Evolutionary conservation across 2,113 vertebrate genomes (phyloP), one percentile per base, ranked within the genome.

Genomic region (Prinia subflava): DNA sequence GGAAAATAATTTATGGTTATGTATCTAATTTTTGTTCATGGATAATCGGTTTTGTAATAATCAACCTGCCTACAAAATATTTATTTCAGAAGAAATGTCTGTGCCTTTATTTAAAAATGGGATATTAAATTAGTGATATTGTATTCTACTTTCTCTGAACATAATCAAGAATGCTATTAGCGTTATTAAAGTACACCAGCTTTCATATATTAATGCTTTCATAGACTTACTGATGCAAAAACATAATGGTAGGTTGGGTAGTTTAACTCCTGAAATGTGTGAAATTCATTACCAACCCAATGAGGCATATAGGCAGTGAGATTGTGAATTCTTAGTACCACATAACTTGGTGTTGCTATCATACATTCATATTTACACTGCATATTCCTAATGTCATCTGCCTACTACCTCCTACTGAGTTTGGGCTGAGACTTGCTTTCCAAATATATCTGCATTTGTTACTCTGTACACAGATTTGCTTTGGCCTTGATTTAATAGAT

Each of bases 261-360:
- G 53, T 92, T 96, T 92, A 95, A 95, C 42, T 88, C 64, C 80
- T 52, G 49, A 95, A 96, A 96, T 87, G 83, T 83, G 41, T 83
- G 94, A 92, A 97, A 96, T 79, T 94, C 86, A 97, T 97, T 97
- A 95, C 33, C 62, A 95, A 87, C 56, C 21, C 97, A 97, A 97
- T 95, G 97, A 97, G 91, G 83, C 65, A 9, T 73, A 94, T 31
- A 94, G 57, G n/a, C 68, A 96, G 78, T 52, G 59, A 94, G 80
- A 90, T 68, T 70, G 82, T 92, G 71, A 85, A 89, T 95, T 95
- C 95, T 95, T 87, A 94, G 63, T 77, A 56, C 56, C 62, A 94
- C 18, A 73, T 73, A 78, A 90, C 53, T 94, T 91, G 39, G 37
- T 83, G 63, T 57, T 93, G 30, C 50, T 47, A 83, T 31, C 27